These are phyloP conservation scores for Parasteatoda tepidariorum DNA, from an alignment of 1,140 invertebrate genomes.

Conservation along the genomic window DNA sequence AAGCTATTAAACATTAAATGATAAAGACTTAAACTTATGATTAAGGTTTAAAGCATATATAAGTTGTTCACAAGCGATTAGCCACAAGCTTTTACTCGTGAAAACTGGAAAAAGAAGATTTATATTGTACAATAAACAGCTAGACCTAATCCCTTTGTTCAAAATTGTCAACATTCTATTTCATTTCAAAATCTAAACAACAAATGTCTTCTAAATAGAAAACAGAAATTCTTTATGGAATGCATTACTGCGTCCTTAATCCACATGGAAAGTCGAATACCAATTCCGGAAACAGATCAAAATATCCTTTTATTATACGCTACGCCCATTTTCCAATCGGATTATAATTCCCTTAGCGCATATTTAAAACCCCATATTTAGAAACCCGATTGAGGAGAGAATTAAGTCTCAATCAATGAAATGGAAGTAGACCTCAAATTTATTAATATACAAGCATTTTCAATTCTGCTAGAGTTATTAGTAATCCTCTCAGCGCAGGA, in stretches of 20 bases:
- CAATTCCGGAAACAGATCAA: background rate
- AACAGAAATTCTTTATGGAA: no score
- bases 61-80: no score
- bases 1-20: no score
- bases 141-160: no score
- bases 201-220: background rate
- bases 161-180: no score
- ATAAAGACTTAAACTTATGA: no score
- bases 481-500: background rate
- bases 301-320: background rate
- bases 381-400: constrained; percentile 21
- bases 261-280: background rate
- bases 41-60: no score
- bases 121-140: no score
- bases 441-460: constrained; percentile 59
- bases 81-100: no score
- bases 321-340: background rate
- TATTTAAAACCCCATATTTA: constrained; percentile 19
- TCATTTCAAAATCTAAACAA: no score
- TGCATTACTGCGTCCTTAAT: background rate
- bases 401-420: constrained; percentile 45
- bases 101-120: no score
- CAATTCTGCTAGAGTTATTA: constrained; percentile 46
- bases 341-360: constrained; percentile 17
- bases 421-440: constrained; percentile 46